Base-by-base conservation (phyloP, 2,888 invertebrate genomes). In the Metellina segmentata region DNA sequence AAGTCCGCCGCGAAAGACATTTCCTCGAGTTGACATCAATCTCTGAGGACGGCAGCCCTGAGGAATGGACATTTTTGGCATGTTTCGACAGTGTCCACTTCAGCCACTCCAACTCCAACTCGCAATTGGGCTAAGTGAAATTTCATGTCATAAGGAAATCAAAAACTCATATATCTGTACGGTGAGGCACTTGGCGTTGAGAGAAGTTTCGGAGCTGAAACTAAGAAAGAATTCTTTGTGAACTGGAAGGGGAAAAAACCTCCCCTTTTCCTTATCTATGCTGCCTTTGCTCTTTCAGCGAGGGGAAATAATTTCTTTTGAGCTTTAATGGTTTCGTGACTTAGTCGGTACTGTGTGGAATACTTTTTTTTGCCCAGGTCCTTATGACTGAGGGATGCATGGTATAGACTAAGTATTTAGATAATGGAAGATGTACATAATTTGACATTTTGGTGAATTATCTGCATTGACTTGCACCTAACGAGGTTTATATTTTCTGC, bases 31-130 rank as follows among this genome's bases (percentile, higher is more conserved):
- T 61, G 61, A 61, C 61, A 61, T 70, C 48, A 16, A 81, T 69
- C 13, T 34, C 48, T 48, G 11, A 8, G 34, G 16, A n/a, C n/a
- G n/a, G n/a, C n/a, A 34, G n/a, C 72, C 11, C 1, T n/a, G 70
- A 70, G 75, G 61, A 71, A 70, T 69, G 69, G 78, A 71, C 86
- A 86, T 86, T 79, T 86, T 70, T 86, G 86, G 51, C 86, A 72
- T 86, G 86, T 86, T 86, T 79, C 78, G 86, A 86, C 86, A 79
- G 49, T 52, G 86, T 70, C 86, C 86, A 86, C 86, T 86, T 71
- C 51, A 52, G 71, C 0, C 34, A 9, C 77, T 79, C 20, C 53
- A 81, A 9, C 77, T 79, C 20, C 53, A 81, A 53, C 69, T 49
- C 9, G 61, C 81, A 83, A 53, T 85, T n/a, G 69, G 49, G 71